Evolutionary conservation across 2,797 vertebrate species (phyloP).

Genomic region (Enteromius paludinosus): DNA sequence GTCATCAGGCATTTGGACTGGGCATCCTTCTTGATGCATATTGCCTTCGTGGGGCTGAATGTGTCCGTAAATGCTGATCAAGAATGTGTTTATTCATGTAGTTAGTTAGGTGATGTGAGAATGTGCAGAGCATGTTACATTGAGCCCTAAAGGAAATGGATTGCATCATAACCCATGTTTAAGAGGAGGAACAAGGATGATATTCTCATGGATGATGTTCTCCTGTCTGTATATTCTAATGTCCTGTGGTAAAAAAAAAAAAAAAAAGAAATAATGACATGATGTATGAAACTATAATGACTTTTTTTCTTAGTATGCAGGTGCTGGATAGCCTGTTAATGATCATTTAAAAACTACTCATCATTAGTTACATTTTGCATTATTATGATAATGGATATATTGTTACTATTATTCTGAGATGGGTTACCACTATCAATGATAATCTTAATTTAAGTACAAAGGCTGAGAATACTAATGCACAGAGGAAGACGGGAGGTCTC

Average conservation of each 20-base stretch:
- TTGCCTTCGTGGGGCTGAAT: conserved; percentile 36
- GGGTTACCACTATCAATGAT: conserved; percentile 66
- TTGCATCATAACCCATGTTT: conserved; percentile 58
- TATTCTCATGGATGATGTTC: conserved; percentile 62
- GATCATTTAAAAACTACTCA: conserved; percentile 72
- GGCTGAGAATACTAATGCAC: conserved; percentile 66
- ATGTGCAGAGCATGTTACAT: conserved; percentile 44
- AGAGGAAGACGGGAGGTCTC: conserved; percentile 66
- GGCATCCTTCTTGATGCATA: conserved; percentile 25
- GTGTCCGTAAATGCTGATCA: conserved; percentile 40
- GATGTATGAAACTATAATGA: conserved; percentile 68
- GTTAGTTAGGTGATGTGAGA: conserved; percentile 29
- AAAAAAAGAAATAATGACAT: conserved; percentile 58
- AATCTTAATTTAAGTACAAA: conserved; percentile 70
- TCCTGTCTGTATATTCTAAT: conserved; percentile 70
- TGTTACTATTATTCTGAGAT: conserved; percentile 68
- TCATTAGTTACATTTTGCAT: conserved; percentile 37
- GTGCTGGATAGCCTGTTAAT: conserved; percentile 80
- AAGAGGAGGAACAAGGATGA: conserved; percentile 59
- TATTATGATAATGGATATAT: conserved; percentile 49
- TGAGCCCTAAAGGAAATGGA: conserved; percentile 33
- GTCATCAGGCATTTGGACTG: conserved; percentile 22
- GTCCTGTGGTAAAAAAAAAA: conserved; percentile 60
- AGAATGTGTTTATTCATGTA: conserved; percentile 45
- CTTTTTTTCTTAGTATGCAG: conserved; percentile 71